A percentile compares a stretch with the other conserved stretches of the same genome.
Conservation (phyloP, 2,888 invertebrate genomes). For the Ophonus ardosiacus region DNA sequence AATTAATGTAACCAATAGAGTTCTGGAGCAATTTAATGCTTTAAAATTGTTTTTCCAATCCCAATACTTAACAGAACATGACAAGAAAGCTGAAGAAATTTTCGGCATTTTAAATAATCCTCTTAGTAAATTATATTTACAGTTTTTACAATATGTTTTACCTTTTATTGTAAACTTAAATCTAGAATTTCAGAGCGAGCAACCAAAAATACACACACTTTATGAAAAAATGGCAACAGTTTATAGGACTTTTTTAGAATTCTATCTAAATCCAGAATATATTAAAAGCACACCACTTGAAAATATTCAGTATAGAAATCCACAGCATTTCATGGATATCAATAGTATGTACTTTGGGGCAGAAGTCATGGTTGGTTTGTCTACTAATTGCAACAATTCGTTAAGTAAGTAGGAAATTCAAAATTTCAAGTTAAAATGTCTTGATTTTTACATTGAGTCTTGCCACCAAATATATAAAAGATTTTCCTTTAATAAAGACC, state of each 20-base stretch:
- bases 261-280: not conserved
- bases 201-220: not conserved
- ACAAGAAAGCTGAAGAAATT: slow-evolving; percentile 5
- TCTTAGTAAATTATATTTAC: not conserved
- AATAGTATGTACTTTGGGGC: not conserved
- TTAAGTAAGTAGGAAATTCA: not conserved
- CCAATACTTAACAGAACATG: not conserved
- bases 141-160: not conserved
- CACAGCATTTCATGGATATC: not conserved
- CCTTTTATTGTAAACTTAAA: not conserved
- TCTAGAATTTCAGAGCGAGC: not conserved
- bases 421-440: not conserved
- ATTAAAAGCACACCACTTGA: not conserved
- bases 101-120: not conserved
- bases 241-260: not conserved
- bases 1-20: not conserved
- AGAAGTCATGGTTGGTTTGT: not conserved
- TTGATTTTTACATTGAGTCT: not conserved
- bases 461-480: not conserved
- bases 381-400: not conserved
- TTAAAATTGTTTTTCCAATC: not conserved
- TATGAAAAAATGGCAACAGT: not conserved
- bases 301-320: not conserved
- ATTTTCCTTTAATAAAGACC: not conserved
- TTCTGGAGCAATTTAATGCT: not conserved